Evolutionary conservation across 2,888 invertebrate species (phyloP), one percentile per base, ranked within the genome.

Genomic region (Cephus pygmeus): DNA sequence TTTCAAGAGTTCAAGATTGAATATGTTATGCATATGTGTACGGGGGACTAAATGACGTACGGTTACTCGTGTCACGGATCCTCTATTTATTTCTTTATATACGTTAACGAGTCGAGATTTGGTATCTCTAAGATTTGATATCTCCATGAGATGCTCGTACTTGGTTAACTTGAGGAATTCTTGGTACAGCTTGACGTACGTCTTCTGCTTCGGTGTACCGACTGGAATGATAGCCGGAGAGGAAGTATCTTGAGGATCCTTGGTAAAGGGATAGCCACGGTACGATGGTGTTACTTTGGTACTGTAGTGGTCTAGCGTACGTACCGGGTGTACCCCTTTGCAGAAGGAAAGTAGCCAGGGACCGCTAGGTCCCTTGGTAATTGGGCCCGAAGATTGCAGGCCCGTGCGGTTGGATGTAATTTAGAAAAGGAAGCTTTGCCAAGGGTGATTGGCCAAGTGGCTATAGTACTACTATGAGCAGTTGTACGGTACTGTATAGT

Each of bases 301-400:
- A 56, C 56, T 56, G 23, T 23, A 56, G 23, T 56, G 9, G 23
- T 56, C 9, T 56, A 56, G 56, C 9, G 56, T 23, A 2, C 9
- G 2, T 56, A 56, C 56, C 23, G 23, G 56, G 56, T 56, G 56
- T 56, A 56, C 9, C 56, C 9, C 23, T 56, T 23, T 56, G 9
- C 23, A 31, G 23, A 15, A 56, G 56, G 23, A 56, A 23, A 56
- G 15, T 23, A 23, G 2, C 56, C 23, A 56, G 56, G 56, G 23
- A 56, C 23, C 56, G 56, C 56, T 23, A 9, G 56, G 56, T 30
- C 31, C 12, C 74, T 35, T 34, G 12, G 74, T 74, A 74, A 74
- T 74, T 74, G 74, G 71, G 34, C 74, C 34, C 34, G 35, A 74
- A 74, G 35, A 74, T 74, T 74, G 74, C 74, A 34, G 35, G n/a